Evolutionary conservation across 1,140 invertebrate genomes (phyloP).

Genomic region (Polyergus mexicanus): DNA sequence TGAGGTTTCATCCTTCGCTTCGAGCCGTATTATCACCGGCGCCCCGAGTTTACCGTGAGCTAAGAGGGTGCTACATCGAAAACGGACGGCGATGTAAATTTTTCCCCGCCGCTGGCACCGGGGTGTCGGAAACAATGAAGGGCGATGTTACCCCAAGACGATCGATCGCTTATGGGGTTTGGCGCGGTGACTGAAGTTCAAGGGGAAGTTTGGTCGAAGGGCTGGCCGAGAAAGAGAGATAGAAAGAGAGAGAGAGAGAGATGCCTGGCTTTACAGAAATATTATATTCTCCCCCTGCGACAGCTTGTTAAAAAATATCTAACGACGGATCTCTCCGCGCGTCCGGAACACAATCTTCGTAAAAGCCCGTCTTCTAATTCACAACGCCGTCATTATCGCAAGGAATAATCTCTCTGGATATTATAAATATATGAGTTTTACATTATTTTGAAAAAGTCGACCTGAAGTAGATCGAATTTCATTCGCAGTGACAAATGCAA

Average conservation of each 20-base stretch:
- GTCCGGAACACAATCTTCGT: constrained; percentile 61
- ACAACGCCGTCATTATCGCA: constrained; percentile 64
- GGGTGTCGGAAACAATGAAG: constrained; percentile 82
- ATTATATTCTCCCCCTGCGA: constrained; percentile 79
- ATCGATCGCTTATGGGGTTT: constrained; percentile 69
- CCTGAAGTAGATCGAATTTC: neutral
- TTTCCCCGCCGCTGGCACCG: constrained; percentile 72
- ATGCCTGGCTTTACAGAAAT: constrained; percentile 80
- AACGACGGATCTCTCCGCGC: constrained; percentile 71
- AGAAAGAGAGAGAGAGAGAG: constrained; percentile 4
- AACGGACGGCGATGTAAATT: constrained; percentile 79
- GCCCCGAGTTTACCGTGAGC: constrained; percentile 64
- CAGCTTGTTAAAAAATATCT: constrained; percentile 83
- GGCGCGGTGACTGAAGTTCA: constrained; percentile 76
- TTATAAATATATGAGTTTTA: neutral
- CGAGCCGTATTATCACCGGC: constrained; percentile 64
- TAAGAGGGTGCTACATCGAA: constrained; percentile 63
- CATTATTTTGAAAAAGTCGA: neutral
- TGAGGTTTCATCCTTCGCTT: constrained; percentile 43
- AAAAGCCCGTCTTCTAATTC: constrained; percentile 74
- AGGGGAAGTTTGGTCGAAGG: constrained; percentile 68
- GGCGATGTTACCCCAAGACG: constrained; percentile 72
- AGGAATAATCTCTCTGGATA: neutral
- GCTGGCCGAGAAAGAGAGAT: neutral
- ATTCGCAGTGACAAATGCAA: no score